These are phyloP conservation scores for Ataeniobius toweri DNA, from an alignment of 2,797 vertebrate genomes.

Conservation along the genomic window DNA sequence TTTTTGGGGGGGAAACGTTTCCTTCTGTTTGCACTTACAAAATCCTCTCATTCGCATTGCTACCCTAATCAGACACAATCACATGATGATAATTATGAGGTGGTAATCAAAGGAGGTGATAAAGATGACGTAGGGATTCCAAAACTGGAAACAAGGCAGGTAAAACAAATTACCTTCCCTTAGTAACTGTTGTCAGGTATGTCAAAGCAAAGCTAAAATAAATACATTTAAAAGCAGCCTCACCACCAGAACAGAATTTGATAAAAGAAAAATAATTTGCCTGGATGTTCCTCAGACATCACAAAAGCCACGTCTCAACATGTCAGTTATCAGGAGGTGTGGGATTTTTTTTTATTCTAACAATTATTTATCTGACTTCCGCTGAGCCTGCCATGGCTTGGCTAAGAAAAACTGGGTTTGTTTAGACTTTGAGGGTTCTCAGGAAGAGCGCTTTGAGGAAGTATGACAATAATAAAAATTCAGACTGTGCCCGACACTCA, in stretches of 20 bases:
- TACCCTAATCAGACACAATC: slow-evolving; percentile 1
- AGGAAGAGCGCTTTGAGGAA: slow-evolving; percentile 24
- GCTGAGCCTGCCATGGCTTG: slow-evolving; percentile 47
- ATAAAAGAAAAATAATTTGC: no score
- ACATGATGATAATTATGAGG: not conserved
- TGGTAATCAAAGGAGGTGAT: not conserved
- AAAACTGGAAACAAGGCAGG: not conserved
- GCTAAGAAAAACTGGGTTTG: slow-evolving; percentile 45
- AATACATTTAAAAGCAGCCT: not conserved
- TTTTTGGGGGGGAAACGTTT: slow-evolving; percentile 34
- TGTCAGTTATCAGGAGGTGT: slow-evolving; percentile 77
- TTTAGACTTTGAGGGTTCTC: slow-evolving; percentile 20
- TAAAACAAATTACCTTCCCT: not conserved
- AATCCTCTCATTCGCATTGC: slow-evolving; percentile 7
- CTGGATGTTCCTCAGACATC: not conserved
- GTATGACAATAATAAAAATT: slow-evolving; percentile 58
- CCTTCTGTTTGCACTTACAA: slow-evolving; percentile 26
- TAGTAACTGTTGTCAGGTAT: not conserved
- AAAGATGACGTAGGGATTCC: not conserved
- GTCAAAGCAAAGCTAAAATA: no score
- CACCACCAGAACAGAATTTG: not conserved
- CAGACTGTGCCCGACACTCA: slow-evolving; percentile 50
- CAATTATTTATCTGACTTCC: slow-evolving; percentile 76
- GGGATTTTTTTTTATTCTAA: slow-evolving; percentile 69
- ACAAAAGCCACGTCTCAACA: slow-evolving; percentile 57